Evolutionary conservation across 2,888 invertebrate species (phyloP), one percentile per base, ranked within the genome.

Genomic region (Pterobdella sp.): DNA sequence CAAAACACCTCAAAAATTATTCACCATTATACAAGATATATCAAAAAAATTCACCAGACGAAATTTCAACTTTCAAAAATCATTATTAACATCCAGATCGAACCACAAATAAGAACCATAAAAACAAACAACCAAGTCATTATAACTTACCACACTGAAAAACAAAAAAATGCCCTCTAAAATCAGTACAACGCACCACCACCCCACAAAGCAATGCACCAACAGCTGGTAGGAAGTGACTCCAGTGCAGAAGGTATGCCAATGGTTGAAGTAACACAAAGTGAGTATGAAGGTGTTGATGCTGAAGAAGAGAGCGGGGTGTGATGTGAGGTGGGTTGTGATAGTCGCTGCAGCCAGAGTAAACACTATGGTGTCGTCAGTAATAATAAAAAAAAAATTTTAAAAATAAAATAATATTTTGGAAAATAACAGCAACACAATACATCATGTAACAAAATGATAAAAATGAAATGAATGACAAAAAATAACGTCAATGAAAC

Each of bases 241-340:
- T 4, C 60, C 60, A 56, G 10, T 56, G 60, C 60, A 56, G 60
- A 26, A 56, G 60, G 60, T 22, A 3, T 56, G 60, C 60, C 60
- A 56, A 26, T 56, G 60, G 14, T 4, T 56, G 14, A 56, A 26
- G 60, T 56, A 56, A n/a, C 18, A 56, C n/a, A 56, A 26, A 26
- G 26, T 22, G 14, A 56, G 60, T 3, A 56, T 4, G 60, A n/a
- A 18, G 60, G 3, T 4, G 60, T 4, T 56, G 60, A 56, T 56
- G 60, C 4, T 56, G 60, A 56, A 56, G 60, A 56, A 26, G n/a
- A 56, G 60, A 26, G 3, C n/a, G n/a, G 60, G 60, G 7, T n/a
- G 60, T 4, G 60, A 14, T 3, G 60, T 26, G n/a, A 56, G 60
- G n/a, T 22, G 60, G 4, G 60, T 56, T 3, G 60, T 56, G 4